Base-by-base conservation (phyloP, 2,888 invertebrate genomes). In the Drosophila neutralis region DNA sequence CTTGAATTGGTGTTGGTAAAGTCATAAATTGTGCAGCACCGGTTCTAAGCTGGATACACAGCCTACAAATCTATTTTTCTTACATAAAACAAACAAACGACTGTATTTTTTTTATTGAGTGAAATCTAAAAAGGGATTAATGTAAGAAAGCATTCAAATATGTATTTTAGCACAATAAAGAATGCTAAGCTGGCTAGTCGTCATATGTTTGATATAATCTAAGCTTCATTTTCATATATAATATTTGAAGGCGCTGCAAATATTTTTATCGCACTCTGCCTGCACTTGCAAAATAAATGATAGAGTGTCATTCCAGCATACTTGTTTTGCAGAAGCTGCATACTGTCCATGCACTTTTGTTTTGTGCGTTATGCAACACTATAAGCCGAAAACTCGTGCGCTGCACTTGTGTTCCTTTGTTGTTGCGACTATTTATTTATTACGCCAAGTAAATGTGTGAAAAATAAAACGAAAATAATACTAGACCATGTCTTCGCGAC, bases 401-500 rank as follows among this genome's bases (percentile, higher is more conserved):
- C 53, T 62, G 74, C 69, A 53, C 45, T 67, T 73, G 66, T 58
- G 35, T 59, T 69, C 24, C 45, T 29, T 72, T 76, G 57, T 70
- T 67, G 72, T 72, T 31, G 29, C 29, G 38, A 24, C 7, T 33
- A 27, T 60, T 77, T 79, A 49, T 36, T 61, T 63, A 18, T 29
- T 48, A 52, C 15, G 36, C 18, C n/a, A 29, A 57, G 54, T 80
- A 75, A 45, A 80, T 87, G 79, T 69, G 79, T 69, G 69, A 76
- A 73, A 74, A 18, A n/a, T 53, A 7, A 71, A 35, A 52, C 1
- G 65, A 29, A 61, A 45, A 21, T n/a, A n/a, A n/a, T n/a, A n/a
- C 45, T 1, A 15, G 56, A 62, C 42, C 62, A 95, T 95, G 95
- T 94, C 95, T 64, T 94, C 94, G 54, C 93, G 96, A 93, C 93